Conservation (phyloP, 2,888 invertebrate genomes). For the Griposia aprilina region DNA sequence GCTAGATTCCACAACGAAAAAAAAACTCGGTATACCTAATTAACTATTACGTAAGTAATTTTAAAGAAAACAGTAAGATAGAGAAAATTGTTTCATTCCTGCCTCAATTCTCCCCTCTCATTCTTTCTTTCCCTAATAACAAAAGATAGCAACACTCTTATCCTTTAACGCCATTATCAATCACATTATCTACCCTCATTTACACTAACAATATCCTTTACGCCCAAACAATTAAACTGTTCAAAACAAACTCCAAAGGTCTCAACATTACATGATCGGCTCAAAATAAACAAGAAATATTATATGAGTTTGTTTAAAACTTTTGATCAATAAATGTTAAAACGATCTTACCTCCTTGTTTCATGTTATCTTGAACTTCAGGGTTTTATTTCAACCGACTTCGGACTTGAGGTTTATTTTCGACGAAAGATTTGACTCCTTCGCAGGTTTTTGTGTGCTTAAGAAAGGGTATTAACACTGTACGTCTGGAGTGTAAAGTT, state of each 20-base stretch:
- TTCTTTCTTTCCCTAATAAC: neutral
- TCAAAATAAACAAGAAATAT: slow-evolving; percentile 37
- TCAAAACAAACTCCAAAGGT: slow-evolving; percentile 36
- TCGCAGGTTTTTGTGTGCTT: neutral
- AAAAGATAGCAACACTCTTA: slow-evolving; percentile 3
- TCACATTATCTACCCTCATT: slow-evolving; percentile 24
- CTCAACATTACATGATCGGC: slow-evolving; percentile 31
- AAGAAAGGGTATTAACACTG: neutral
- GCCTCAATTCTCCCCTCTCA: neutral
- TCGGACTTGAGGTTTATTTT: slow-evolving; percentile 3
- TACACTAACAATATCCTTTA: slow-evolving; percentile 23
- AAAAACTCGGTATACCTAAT: neutral
- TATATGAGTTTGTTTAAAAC: slow-evolving; percentile 23
- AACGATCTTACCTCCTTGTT: slow-evolving; percentile 12
- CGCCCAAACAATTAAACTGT: slow-evolving; percentile 36
- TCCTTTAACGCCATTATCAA: neutral
- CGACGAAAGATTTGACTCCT: neutral
- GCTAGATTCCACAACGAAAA: neutral
- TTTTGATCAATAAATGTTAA: slow-evolving; percentile 28
- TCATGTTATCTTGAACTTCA: slow-evolving; percentile 29
- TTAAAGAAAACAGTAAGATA: neutral
- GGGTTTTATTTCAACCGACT: slow-evolving; percentile 28
- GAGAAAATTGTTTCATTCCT: neutral
- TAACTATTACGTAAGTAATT: neutral
- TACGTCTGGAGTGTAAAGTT: neutral